Base-by-base conservation (phyloP, 2,888 invertebrate species). In the Prosapia bicincta region DNA sequence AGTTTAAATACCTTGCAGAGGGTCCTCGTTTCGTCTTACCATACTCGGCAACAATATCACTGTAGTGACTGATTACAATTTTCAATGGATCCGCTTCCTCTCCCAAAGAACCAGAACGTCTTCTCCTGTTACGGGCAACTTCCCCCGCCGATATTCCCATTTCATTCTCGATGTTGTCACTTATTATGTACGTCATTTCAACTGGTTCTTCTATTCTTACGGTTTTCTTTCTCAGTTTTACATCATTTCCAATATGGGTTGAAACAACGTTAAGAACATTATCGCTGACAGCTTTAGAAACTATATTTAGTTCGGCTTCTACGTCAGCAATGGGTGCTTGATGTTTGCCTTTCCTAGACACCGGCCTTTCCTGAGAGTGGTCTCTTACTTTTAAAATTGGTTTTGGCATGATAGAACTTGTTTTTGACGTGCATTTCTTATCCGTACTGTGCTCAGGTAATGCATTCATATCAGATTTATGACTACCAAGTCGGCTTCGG, bases 11-110 rank as follows among this genome's bases (percentile, higher is more conserved):
- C 65, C 90, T 83, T 0, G 88, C 88, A 13, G 88, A 85, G 69
- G 85, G 83, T 7, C 86, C 83, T 81, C 86, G 87, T 78, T 87
- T 87, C 20, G 85, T 86, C 75, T 85, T 85, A 15, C 92, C 90
- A 81, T 90, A 90, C 83, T 91, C 92, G 81, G 89, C 90, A 0
- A 95, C 92, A 79, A 95, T 90, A 83, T 91, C 93, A 23, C 92
- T 92, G 81, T 95, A 95, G 83, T 93, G 92, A 85, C 93, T 93
- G 20, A 92, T 91, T 0, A 92, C 90, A 0, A 91, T 91, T 83
- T 88, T 89, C 0, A 90, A 88, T 84, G 91, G 92, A 79, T 93
- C 92, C 70, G 86, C 86, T 28, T 80, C 87, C 84, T 80, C 79
- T 15, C 72, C 79, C 7, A 78, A 10, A 79, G 82, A 81, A 23